Conservation (phyloP, 1,140 invertebrate genomes). For the Heliconius eleuchia region DNA sequence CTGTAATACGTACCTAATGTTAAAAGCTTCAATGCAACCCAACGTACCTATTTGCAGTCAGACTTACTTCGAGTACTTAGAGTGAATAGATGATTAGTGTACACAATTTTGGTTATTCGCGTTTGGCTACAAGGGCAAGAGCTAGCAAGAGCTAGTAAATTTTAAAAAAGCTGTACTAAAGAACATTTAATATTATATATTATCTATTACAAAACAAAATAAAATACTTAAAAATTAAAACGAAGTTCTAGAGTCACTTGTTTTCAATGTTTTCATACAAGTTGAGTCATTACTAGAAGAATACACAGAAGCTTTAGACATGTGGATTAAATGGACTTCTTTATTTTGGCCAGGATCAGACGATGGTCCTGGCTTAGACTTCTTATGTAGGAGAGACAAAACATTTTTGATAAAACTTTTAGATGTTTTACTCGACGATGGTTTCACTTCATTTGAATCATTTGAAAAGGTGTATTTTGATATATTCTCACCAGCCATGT, state of each 20-base stretch:
- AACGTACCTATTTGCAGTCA: no score
- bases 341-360: constrained; percentile 62
- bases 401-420: constrained; percentile 64
- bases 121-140: no score
- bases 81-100: no score
- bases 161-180: no score
- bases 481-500: constrained; percentile 54
- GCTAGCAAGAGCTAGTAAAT: no score
- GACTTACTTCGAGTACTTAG: no score
- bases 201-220: constrained; percentile 39
- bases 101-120: no score
- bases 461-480: constrained; percentile 60
- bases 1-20: no score
- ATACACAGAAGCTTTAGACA: constrained; percentile 58
- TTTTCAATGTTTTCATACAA: constrained; percentile 36
- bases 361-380: constrained; percentile 44
- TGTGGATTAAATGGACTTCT: constrained; percentile 59
- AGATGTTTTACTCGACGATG: constrained; percentile 61
- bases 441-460: constrained; percentile 44
- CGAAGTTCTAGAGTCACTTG: constrained; percentile 42
- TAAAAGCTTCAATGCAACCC: no score
- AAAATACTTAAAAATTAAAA: constrained; percentile 42
- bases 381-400: constrained; percentile 50
- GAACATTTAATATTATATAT: constrained; percentile 27
- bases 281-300: constrained; percentile 58